Evolutionary conservation across 2,113 vertebrate genomes (phyloP).

Genomic region (Marmota monax): DNA sequence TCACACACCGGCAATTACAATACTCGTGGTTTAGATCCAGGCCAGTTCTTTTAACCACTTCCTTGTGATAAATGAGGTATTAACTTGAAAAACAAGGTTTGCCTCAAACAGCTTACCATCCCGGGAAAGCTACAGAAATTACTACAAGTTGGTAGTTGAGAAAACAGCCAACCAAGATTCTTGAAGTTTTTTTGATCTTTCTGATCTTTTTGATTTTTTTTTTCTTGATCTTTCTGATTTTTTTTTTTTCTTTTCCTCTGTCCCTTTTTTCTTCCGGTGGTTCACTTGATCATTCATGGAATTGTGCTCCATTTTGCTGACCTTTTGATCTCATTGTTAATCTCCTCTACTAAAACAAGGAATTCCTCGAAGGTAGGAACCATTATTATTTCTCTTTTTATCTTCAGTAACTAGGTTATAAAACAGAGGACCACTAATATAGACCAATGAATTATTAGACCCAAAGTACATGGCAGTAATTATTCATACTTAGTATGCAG

Average conservation of each 20-base stretch:
- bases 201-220: background rate
- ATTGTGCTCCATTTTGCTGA: background rate
- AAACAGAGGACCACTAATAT: background rate
- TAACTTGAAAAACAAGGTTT: constrained; percentile 38
- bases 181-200: background rate
- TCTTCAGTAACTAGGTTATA: background rate
- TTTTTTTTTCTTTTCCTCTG: background rate
- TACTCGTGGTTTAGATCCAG: background rate
- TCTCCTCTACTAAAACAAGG: background rate
- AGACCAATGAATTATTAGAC: constrained; percentile 34
- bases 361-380: constrained; percentile 17
- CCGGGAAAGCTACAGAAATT: background rate
- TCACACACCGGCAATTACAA: background rate
- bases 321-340: constrained; percentile 17
- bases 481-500: constrained; percentile 45
- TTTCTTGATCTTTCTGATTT: background rate
- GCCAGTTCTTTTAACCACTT: background rate
- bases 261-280: background rate
- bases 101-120: background rate
- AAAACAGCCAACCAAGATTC: background rate
- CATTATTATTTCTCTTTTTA: constrained; percentile 14
- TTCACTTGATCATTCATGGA: background rate
- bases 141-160: background rate
- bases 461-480: constrained; percentile 58
- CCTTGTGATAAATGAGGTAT: constrained; percentile 1